Evolutionary conservation across 1,140 invertebrate species (phyloP), one percentile per base, ranked within the genome.

Genomic region (Papilio dardanus): DNA sequence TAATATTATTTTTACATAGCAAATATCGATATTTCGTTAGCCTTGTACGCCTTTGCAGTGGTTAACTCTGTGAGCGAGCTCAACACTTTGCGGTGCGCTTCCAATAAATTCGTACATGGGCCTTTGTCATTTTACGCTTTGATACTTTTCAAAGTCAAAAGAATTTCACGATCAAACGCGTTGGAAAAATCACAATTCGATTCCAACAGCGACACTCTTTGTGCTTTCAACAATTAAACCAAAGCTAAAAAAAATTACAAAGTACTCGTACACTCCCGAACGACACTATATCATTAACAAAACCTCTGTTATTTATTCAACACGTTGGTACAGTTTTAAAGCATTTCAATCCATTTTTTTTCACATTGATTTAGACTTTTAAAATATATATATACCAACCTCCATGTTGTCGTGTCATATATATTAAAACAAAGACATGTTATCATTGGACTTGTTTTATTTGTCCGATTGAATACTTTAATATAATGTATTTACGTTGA

Each of bases 81-180:
- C 16, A 4, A 46, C 42, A 3, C 24, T 28, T 10, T 62, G 21
- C 24, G 30, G 21, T 62, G 10, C 54, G 12, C 30, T 62, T 62
- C 21, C 54, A 28, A 54, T 54, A 54, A 54, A 54, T 62, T 28
- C 24, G 54, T 62, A 24, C 24, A 62, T 5, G 3, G 19, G 54
- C 54, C 54, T 62, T 62, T 62, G 54, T 62, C 30, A 67, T 19
- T 35, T 67, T 35, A n/a, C 31, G n/a, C 30, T 67, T 66, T 67
- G 31, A 67, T 30, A 67, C 65, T 67, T 67, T 35, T 67, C 21
- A 67, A 67, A 35, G 16, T 35, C 65, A 67, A 67, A 67, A 19
- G 65, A 67, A 67, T 35, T 67, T 67, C 16, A 33, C 33, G 7
- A 8, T 67, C 30, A 35, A 67, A 21, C 31, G 30, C 30, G 16